These are phyloP conservation scores for Leptodirus hochenwartii DNA, from an alignment of 2,888 invertebrate species.

Conservation along the genomic window DNA sequence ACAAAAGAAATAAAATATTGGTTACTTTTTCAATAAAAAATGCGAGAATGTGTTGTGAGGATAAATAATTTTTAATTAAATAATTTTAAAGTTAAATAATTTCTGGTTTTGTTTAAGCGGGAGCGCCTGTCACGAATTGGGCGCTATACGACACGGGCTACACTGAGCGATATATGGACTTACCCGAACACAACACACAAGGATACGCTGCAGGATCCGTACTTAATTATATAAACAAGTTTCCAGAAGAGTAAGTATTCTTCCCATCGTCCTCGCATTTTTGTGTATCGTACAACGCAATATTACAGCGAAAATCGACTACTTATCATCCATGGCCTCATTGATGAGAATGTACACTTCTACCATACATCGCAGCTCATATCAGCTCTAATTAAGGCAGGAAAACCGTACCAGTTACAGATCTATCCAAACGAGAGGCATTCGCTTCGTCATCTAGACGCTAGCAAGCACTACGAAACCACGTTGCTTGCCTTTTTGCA, in stretches of 20 bases:
- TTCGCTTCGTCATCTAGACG: constrained; percentile 81
- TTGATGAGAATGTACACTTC: constrained; percentile 98
- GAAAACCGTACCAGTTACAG: constrained; percentile 90
- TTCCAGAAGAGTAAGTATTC: constrained; percentile 72
- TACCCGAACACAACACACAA: constrained; percentile 52
- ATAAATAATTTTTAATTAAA: too few species aligned
- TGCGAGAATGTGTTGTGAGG: too few species aligned
- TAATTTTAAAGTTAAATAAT: too few species aligned
- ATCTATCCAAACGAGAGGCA: constrained; percentile 95
- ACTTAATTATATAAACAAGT: constrained; percentile 63
- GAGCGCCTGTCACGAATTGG: constrained; percentile 97
- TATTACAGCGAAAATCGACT: constrained; percentile 55
- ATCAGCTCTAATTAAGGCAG: constrained; percentile 75
- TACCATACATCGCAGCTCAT: constrained; percentile 86
- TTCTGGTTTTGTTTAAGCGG: constrained; percentile 38
- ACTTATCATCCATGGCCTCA: constrained; percentile 89
- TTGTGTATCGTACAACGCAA: constrained; percentile 5
- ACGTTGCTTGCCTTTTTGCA: constrained; percentile 83
- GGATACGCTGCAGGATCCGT: constrained; percentile 79
- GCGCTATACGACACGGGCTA: constrained; percentile 95
- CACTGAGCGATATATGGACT: constrained; percentile 93
- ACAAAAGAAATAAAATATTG: too few species aligned
- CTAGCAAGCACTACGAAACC: constrained; percentile 93
- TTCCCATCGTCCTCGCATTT: constrained; percentile 6
- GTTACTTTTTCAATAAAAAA: too few species aligned